Percentiles rank a stretch among this genome's conserved stretches.
Conservation (phyloP, 92 coral and sea anemone species). For the Plumapathes pennacea region DNA sequence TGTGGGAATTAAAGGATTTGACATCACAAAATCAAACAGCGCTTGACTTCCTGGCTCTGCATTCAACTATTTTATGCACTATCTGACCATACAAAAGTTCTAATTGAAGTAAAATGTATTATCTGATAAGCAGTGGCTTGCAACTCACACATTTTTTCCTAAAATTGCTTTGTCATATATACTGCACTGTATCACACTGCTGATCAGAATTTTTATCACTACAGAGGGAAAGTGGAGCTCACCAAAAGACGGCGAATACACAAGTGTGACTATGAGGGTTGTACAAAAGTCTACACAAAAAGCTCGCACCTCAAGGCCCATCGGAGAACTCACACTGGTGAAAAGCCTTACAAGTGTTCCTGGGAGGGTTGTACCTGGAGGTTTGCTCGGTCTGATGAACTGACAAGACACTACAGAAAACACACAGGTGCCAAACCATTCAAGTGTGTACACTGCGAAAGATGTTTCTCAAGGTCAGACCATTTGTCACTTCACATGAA, state of each 20-base stretch:
- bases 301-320: constrained; percentile 99
- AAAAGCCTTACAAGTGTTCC: constrained; percentile 97
- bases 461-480: constrained; percentile 98
- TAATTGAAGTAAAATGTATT: too few relatives aligned
- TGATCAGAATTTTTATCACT: constrained; percentile 2
- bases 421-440: constrained; percentile 99
- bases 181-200: not conserved
- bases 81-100: too few relatives aligned
- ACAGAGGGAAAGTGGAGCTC: constrained; percentile 59
- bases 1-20: too few relatives aligned
- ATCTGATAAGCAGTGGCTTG: too few relatives aligned
- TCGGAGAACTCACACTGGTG: constrained; percentile 98
- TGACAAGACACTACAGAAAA: constrained; percentile 99
- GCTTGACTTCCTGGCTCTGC: too few relatives aligned
- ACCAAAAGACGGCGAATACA: constrained; percentile 91
- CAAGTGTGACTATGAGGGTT: constrained; percentile 98
- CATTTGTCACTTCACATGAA: constrained; percentile 99
- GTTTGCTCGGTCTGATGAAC: constrained; percentile 99
- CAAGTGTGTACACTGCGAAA: constrained; percentile 94
- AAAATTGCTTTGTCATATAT: not conserved
- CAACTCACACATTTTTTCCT: not conserved
- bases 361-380: constrained; percentile 99
- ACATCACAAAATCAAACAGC: too few relatives aligned
- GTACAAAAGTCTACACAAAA: constrained; percentile 97
- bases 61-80: too few relatives aligned